These are phyloP conservation scores for Anguilla obscura DNA, from an alignment of 2,797 vertebrate genomes.

Conservation along the genomic window DNA sequence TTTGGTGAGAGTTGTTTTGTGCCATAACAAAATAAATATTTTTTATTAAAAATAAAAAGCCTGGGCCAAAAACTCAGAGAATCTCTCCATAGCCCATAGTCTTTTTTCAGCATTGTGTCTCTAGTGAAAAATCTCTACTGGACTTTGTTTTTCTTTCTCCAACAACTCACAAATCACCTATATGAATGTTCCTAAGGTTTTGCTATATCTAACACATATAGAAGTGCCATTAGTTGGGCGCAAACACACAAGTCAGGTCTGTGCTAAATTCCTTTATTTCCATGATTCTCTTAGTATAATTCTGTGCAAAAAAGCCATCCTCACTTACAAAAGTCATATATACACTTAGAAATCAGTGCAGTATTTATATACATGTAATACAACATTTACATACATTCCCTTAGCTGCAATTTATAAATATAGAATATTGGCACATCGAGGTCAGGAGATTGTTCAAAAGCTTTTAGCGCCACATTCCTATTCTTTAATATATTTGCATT, in stretches of 20 bases:
- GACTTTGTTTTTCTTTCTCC: no score
- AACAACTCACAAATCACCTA: no score
- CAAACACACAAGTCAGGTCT: background rate
- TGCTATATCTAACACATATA: no score
- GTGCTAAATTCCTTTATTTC: conserved; percentile 13
- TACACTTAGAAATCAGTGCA: conserved; percentile 1
- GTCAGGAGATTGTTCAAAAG: background rate
- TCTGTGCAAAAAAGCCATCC: background rate
- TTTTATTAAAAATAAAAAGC: no score
- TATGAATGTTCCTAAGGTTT: no score
- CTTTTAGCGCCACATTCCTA: background rate
- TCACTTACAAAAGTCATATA: background rate
- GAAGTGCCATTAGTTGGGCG: background rate
- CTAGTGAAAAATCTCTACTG: no score
- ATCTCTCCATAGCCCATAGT: no score
- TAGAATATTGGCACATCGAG: conserved; percentile 12
- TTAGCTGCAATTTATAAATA: background rate
- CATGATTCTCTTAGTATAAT: background rate
- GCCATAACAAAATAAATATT: no score
- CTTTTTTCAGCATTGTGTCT: no score
- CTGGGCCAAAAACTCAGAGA: no score
- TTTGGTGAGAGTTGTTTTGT: no score
- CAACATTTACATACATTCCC: conserved; percentile 6
- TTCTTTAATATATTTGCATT: background rate
- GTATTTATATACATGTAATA: background rate